Evolutionary conservation across 2,888 invertebrate genomes (phyloP).

Genomic region (Spicauda simplicius): DNA sequence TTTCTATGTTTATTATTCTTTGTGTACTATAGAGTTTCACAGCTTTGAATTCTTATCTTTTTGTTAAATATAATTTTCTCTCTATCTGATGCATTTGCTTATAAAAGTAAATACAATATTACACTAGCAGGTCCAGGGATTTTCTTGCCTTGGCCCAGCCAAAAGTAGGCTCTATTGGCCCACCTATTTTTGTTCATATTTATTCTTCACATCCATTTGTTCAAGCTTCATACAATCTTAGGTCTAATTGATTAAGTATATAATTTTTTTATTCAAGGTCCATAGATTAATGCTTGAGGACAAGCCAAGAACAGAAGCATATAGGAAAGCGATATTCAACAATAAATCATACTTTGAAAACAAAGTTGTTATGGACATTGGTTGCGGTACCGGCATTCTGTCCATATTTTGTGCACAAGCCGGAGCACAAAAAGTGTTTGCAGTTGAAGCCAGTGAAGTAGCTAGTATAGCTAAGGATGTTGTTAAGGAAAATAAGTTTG

Average conservation of each 20-base stretch:
- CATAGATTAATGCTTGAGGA: conserved; percentile 93
- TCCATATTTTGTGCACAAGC: conserved; percentile 95
- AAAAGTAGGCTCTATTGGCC: no score
- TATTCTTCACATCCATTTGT: no score
- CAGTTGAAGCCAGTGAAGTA: conserved; percentile 92
- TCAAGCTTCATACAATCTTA: no score
- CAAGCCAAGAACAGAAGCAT: conserved; percentile 89
- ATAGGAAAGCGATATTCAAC: conserved; percentile 90
- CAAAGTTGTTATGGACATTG: conserved; percentile 94
- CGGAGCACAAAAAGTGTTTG: conserved; percentile 94
- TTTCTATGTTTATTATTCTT: no score
- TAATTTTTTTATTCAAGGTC: no score
- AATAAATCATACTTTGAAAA: conserved; percentile 88
- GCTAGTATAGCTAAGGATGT: conserved; percentile 87
- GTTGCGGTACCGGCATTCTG: conserved; percentile 94
- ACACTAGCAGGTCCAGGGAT: no score
- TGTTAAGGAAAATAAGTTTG: conserved; percentile 88
- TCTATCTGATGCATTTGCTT: background rate
- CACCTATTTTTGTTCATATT: no score
- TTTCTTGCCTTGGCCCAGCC: no score
- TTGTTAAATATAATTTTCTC: no score
- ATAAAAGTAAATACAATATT: background rate
- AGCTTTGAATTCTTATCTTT: no score
- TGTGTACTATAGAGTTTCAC: no score
- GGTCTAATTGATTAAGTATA: no score